Evolutionary conservation across 2,888 invertebrate species (phyloP), one percentile per base, ranked within the genome.

Genomic region (Ormyrus rosae): DNA sequence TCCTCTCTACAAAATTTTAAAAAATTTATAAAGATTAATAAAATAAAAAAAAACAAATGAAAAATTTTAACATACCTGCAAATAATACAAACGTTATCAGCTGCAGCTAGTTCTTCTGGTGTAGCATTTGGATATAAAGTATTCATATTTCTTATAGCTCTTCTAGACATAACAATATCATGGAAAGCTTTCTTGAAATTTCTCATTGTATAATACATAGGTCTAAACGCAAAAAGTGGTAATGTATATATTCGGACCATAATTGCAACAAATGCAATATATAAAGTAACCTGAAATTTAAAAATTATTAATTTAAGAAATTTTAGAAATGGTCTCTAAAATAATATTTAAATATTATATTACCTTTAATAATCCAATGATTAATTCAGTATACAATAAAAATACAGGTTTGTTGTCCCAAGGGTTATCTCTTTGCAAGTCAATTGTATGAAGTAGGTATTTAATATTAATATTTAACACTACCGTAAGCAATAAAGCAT

Each of bases 361-460:
- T 53, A 95, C 95, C 91, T 95, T 95, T 69, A 96, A 93, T 75
- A 96, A 92, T 82, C 99, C 99, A 92, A 99, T 97, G 56, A 98
- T 94, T 78, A 99, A 93, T 91, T 99, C 99, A 0, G 98, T 97
- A 90, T 99, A 99, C 2, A 99, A 92, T 58, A 99, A 92, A 88
- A 98, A 99, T 0, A 99, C 98, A 9, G 99, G 99, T 91, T 99
- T 99, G 91, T 97, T 98, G 91, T 99, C 99, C 99, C 99, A 99
- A 0, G 99, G 99, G 63, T 96, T 97, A 88, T 99, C 98, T 91
- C 96, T 96, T 87, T 96, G 95, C 6, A 98, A 93, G 89, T 98
- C 98, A 81, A 97, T 94, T 4, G 96, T 95, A 90, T 98, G 98
- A 5, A 93, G 90, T 46, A 95, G 92, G 89, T 98, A 98, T 89